A percentile compares a stretch with the other conserved stretches of the same genome.
phyloP scores from a whole-genome alignment of 2,888 invertebrate species.

The Ectemnius cavifrons region DNA sequence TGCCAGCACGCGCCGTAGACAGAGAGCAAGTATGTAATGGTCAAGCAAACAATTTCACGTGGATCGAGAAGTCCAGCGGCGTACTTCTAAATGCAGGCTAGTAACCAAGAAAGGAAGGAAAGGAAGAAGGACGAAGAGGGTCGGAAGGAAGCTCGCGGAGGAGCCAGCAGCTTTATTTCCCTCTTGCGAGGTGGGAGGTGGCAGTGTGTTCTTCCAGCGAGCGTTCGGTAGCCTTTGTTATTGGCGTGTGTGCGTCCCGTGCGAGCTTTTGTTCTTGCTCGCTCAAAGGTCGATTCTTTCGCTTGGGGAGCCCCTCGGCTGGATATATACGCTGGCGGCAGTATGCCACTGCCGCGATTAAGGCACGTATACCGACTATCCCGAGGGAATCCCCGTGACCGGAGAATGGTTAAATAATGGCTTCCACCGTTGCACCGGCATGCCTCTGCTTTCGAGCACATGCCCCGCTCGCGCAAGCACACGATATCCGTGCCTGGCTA shows the following conservation, averaged over 20 bases:
- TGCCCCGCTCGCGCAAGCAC: conserved; percentile 22
- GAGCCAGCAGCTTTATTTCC: too few relatives aligned
- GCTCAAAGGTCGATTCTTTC: conserved; percentile 56
- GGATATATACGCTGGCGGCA: conserved; percentile 34
- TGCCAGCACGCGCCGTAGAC: too few relatives aligned
- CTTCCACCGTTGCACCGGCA: conserved; percentile 43
- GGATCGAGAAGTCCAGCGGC: too few relatives aligned
- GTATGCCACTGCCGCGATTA: conserved; percentile 65
- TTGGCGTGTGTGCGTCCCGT: too few relatives aligned
- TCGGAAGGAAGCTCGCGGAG: too few relatives aligned
- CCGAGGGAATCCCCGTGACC: conserved; percentile 68
- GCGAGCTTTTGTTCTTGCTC: not conserved
- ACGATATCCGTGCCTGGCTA: conserved; percentile 25
- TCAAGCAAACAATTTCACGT: too few relatives aligned
- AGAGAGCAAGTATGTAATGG: too few relatives aligned
- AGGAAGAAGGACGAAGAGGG: too few relatives aligned
- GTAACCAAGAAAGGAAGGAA: too few relatives aligned
- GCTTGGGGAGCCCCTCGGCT: conserved; percentile 20
- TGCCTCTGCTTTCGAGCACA: conserved; percentile 34
- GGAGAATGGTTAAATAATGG: conserved; percentile 73
- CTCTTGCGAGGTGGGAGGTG: not conserved
- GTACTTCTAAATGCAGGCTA: too few relatives aligned
- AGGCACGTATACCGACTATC: conserved; percentile 69
- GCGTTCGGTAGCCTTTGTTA: too few relatives aligned
- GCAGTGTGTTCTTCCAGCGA: too few relatives aligned